These are phyloP conservation scores for Monochamus saltuarius DNA, from an alignment of 1,140 invertebrate genomes.

Conservation along the genomic window DNA sequence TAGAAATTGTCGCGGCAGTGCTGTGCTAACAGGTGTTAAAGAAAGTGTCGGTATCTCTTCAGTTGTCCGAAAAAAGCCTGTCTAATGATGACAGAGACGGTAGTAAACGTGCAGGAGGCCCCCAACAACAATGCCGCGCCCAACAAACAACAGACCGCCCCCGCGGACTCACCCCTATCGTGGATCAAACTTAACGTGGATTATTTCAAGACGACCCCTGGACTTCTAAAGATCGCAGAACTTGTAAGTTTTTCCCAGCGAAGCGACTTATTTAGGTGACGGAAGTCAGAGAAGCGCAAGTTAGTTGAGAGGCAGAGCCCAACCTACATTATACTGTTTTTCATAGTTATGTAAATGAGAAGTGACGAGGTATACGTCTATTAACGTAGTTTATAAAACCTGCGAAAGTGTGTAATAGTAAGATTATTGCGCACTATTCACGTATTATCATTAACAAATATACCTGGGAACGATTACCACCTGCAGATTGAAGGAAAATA, in stretches of 20 bases:
- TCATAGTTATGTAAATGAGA: no score
- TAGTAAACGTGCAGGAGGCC: conserved; percentile 61
- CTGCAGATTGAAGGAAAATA: no score
- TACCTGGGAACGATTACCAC: no score
- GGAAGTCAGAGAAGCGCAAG: no score
- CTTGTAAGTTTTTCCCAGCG: conserved; percentile 56
- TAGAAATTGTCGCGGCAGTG: conserved; percentile 26
- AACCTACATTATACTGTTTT: background rate
- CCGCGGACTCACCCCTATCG: conserved; percentile 48
- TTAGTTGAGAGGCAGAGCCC: no score
- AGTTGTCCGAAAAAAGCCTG: conserved; percentile 6
- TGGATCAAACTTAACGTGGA: conserved; percentile 63
- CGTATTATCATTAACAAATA: no score
- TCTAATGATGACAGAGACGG: conserved; percentile 66
- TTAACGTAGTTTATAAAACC: no score
- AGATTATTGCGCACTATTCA: no score
- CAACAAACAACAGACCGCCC: conserved; percentile 45
- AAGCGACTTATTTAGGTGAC: no score
- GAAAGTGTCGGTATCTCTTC: conserved; percentile 1
- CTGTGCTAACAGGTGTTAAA: conserved; percentile 29
- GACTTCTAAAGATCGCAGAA: conserved; percentile 61
- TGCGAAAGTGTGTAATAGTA: no score
- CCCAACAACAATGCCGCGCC: conserved; percentile 55
- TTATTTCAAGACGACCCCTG: conserved; percentile 63
- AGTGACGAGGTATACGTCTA: no score